Evolutionary conservation across 2,113 vertebrate genomes (phyloP).

Genomic region (Coreoperca whiteheadi): DNA sequence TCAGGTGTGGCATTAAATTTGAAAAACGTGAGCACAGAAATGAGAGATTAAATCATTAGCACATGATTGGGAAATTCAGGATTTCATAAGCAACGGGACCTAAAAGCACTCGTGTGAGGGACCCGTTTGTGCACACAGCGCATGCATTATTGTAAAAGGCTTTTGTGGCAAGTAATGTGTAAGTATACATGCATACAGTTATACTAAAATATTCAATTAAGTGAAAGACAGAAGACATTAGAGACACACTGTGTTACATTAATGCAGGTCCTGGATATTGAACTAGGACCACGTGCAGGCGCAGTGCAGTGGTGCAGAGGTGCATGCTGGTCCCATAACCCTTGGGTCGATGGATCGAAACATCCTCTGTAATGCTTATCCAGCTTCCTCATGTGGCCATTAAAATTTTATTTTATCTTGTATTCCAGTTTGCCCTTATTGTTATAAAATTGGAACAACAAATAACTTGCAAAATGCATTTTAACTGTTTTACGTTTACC

Average conservation of each 20-base stretch:
- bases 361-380: slow-evolving; percentile 11
- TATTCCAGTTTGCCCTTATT: not conserved
- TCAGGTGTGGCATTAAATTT: slow-evolving; percentile 9
- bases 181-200: not conserved
- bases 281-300: not conserved
- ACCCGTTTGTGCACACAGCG: not conserved
- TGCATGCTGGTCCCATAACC: slow-evolving; percentile 11
- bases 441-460: slow-evolving; percentile 4
- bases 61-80: slow-evolving; percentile 9
- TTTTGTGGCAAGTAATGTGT: not conserved
- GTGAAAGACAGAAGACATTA: not conserved
- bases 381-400: not conserved
- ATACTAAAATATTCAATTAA: not conserved
- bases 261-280: slow-evolving; percentile 3
- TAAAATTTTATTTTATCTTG: slow-evolving; percentile 4
- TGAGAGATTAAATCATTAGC: not conserved
- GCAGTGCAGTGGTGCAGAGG: slow-evolving; percentile 1
- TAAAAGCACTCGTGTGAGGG: not conserved
- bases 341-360: slow-evolving; percentile 7
- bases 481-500: not conserved
- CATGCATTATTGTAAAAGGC: not conserved
- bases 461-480: not conserved
- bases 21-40: slow-evolving; percentile 6
- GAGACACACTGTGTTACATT: not conserved
- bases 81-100: not conserved